Evolutionary conservation across 2,888 invertebrate genomes (phyloP).

Genomic region (Yponomeuta cagnagella): DNA sequence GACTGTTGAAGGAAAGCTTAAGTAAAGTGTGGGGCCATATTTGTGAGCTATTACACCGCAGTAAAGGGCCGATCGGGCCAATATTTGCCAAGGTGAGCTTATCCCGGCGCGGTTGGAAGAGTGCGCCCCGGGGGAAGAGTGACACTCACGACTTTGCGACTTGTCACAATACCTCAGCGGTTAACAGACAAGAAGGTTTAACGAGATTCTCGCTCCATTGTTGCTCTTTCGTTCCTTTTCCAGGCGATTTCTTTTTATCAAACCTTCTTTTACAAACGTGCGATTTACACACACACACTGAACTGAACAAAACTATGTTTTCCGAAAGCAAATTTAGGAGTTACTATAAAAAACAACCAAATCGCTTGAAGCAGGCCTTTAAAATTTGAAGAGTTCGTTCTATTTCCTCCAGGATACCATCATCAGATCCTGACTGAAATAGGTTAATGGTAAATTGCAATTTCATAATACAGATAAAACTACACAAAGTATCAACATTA

Average conservation of each 20-base stretch:
- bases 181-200: neutral
- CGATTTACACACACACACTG: too few species aligned
- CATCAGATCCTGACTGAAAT: too few species aligned
- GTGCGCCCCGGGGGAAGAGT: neutral
- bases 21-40: neutral
- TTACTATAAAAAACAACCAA: too few species aligned
- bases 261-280: too few species aligned
- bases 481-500: too few species aligned
- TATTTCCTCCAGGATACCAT: too few species aligned
- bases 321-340: too few species aligned
- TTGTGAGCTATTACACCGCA: neutral
- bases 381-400: too few species aligned
- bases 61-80: neutral
- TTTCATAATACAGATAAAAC: too few species aligned
- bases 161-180: neutral
- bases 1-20: neutral
- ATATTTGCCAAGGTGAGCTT: neutral
- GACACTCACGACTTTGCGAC: neutral
- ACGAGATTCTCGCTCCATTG: neutral
- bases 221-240: neutral
- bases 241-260: neutral
- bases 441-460: too few species aligned
- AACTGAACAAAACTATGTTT: too few species aligned
- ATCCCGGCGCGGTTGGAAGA: neutral
- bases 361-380: too few species aligned